A percentile compares a stretch with the other conserved stretches of the same genome.
Evolutionary conservation across 2,797 vertebrate genomes (phyloP).

Genomic region (Sternotherus odoratus): DNA sequence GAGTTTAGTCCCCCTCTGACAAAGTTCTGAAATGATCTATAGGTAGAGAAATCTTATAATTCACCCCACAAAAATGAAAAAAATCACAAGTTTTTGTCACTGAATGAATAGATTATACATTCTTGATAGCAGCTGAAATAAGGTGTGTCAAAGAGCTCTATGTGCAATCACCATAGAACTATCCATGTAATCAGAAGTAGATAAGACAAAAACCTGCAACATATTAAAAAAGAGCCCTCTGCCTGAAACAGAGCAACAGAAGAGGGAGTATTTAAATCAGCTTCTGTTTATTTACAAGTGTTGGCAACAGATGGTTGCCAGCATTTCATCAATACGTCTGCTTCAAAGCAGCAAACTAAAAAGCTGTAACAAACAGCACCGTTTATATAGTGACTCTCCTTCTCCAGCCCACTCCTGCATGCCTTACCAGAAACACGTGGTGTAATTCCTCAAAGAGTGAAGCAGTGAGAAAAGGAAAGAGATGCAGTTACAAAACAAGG

Average conservation of each 20-base stretch:
- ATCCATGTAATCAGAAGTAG: constrained; percentile 10
- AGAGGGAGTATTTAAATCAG: constrained; percentile 7
- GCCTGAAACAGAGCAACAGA: constrained; percentile 52
- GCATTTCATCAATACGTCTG: constrained; percentile 32
- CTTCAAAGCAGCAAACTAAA: constrained; percentile 35
- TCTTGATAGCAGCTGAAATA: constrained; percentile 14
- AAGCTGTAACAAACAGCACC: constrained; percentile 49
- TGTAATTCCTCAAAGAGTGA: constrained; percentile 40
- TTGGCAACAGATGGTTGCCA: constrained; percentile 60
- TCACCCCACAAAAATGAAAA: constrained; percentile 24
- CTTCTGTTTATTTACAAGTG: constrained; percentile 64
- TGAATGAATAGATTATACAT: not conserved
- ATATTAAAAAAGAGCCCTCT: not conserved
- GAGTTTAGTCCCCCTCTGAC: not conserved
- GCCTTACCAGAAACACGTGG: not conserved
- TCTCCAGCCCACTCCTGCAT: constrained; percentile 25
- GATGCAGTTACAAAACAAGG: not conserved
- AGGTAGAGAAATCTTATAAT: not conserved
- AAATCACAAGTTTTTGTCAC: constrained; percentile 11
- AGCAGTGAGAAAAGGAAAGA: not conserved
- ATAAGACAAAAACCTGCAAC: not conserved
- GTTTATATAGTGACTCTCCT: constrained; percentile 28
- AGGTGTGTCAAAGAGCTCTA: not conserved
- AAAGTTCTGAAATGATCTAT: not conserved
- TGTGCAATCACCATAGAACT: not conserved